Conservation (phyloP, 2,797 vertebrate species). For the Syndactyla subalaris region DNA sequence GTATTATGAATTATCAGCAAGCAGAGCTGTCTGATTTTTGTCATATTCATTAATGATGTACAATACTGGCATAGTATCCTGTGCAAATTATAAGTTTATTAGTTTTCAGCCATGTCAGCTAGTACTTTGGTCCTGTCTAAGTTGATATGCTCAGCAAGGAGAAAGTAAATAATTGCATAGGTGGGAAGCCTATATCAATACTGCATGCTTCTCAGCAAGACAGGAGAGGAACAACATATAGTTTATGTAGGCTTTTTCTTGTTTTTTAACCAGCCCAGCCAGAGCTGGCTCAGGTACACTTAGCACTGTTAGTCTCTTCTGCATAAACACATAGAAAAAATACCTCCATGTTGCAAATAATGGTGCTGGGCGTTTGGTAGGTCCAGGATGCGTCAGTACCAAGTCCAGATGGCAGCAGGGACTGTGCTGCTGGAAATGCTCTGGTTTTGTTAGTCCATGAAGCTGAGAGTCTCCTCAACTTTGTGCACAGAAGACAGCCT, state of each 20-base stretch:
- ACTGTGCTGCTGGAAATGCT: not conserved
- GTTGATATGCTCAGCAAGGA: conserved; percentile 25
- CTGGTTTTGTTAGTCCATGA: not conserved
- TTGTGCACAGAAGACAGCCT: not conserved
- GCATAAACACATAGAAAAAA: not conserved
- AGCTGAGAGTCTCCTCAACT: not conserved
- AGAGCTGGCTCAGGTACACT: not conserved
- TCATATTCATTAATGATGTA: conserved; percentile 58
- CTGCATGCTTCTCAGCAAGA: not conserved
- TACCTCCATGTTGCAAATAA: not conserved
- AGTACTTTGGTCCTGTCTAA: conserved; percentile 39
- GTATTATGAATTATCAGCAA: conserved; percentile 28
- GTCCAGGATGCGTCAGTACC: not conserved
- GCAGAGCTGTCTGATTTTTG: conserved; percentile 27
- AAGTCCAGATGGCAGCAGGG: not conserved
- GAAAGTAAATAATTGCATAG: conserved; percentile 37
- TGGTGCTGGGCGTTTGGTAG: not conserved
- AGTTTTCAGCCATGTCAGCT: conserved; percentile 28
- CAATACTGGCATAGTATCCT: not conserved
- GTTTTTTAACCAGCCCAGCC: not conserved
- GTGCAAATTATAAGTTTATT: conserved; percentile 53
- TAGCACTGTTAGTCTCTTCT: not conserved
- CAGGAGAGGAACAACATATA: not conserved
- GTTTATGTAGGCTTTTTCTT: not conserved
- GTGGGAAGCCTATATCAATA: conserved; percentile 7